phyloP scores from a whole-genome alignment of 2,113 vertebrate species.

The Urocolius indicus region DNA sequence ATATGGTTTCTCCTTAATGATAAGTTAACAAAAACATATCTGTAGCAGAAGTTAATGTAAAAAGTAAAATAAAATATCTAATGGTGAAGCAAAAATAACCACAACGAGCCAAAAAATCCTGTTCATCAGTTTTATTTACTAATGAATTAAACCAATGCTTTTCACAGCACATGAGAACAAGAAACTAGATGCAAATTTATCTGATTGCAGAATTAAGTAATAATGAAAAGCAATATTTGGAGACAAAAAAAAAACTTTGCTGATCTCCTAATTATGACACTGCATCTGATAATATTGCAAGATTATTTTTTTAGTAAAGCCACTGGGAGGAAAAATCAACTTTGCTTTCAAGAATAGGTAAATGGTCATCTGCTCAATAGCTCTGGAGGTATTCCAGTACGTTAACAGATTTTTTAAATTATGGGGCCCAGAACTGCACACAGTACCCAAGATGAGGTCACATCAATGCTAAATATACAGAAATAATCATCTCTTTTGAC shows the following conservation, averaged over 20 bases:
- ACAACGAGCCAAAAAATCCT: background rate
- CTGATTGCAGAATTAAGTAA: background rate
- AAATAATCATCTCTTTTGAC: background rate
- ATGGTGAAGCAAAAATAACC: background rate
- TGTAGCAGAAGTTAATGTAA: background rate
- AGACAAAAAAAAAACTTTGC: background rate
- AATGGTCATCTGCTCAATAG: fast-evolving
- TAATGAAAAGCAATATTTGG: background rate
- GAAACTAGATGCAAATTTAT: background rate
- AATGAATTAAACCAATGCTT: background rate
- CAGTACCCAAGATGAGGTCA: fast-evolving
- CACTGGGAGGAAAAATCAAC: background rate
- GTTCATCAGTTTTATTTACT: background rate
- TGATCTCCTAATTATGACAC: background rate
- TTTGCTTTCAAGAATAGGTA: background rate
- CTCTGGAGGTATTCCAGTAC: background rate
- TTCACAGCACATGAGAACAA: background rate
- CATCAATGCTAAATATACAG: fast-evolving
- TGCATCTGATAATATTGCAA: background rate
- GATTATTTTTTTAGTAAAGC: background rate
- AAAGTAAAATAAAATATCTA: background rate
- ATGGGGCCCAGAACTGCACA: background rate
- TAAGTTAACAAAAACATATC: background rate
- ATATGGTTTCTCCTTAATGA: background rate
- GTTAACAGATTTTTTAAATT: background rate